phyloP scores from a whole-genome alignment of 1,140 invertebrate species.

The Dermatophagoides farinae region DNA sequence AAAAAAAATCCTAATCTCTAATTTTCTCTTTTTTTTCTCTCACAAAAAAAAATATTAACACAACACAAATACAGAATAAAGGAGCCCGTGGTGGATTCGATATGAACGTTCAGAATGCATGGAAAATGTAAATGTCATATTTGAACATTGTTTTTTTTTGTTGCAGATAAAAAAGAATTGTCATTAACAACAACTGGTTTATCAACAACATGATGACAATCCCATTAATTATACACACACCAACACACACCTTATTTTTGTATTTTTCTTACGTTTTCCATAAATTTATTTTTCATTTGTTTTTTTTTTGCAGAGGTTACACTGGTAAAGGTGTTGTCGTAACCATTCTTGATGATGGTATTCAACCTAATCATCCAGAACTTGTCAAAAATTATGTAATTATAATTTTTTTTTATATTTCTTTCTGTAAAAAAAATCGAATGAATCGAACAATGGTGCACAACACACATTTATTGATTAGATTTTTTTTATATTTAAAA shows the following conservation, averaged over 20 bases:
- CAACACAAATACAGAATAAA: background rate
- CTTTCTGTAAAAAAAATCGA: too few species aligned
- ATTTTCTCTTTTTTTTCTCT: background rate
- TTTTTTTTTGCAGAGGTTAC: constrained; percentile 20
- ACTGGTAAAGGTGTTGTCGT: constrained; percentile 32
- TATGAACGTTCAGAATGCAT: constrained; percentile 31
- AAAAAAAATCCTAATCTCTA: too few species aligned
- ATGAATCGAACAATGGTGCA: too few species aligned
- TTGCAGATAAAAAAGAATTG: too few species aligned
- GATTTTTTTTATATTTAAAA: background rate
- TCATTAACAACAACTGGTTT: background rate
- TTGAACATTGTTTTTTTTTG: background rate
- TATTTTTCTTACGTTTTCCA: background rate
- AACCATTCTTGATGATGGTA: constrained; percentile 35
- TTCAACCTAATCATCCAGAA: constrained; percentile 24
- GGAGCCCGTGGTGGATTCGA: constrained; percentile 22
- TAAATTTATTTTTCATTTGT: background rate
- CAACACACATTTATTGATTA: background rate
- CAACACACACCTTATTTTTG: background rate
- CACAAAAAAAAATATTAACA: background rate
- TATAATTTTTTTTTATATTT: constrained; percentile 16
- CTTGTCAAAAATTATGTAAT: constrained; percentile 35
- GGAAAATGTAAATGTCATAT: constrained; percentile 21
- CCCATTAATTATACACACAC: too few species aligned
- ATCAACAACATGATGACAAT: too few species aligned